These are phyloP conservation scores for Eolophus roseicapilla DNA, from an alignment of 2,113 vertebrate genomes.

Conservation along the genomic window DNA sequence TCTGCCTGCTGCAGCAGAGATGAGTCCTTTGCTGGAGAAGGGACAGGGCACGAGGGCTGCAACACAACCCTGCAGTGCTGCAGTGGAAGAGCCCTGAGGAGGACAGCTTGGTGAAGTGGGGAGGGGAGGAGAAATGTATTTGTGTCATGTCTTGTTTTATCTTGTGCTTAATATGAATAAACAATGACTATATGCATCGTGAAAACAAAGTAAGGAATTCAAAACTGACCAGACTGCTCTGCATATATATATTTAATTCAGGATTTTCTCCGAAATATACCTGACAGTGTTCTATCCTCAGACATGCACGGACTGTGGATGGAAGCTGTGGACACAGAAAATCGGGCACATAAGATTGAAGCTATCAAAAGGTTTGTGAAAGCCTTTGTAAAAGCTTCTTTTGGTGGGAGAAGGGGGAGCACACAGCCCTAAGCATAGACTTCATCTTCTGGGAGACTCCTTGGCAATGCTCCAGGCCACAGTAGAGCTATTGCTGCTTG, in stretches of 20 bases:
- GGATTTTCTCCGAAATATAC: constrained; percentile 84
- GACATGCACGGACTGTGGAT: constrained; percentile 81
- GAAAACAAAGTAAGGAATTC: constrained; percentile 23
- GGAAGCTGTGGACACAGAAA: constrained; percentile 74
- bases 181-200: constrained; percentile 37
- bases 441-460: background rate
- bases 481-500: background rate
- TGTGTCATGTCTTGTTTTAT: background rate
- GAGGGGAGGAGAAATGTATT: background rate
- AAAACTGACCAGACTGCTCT: constrained; percentile 68
- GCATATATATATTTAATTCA: constrained; percentile 75
- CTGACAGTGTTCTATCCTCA: constrained; percentile 81
- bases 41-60: background rate
- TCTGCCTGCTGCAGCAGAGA: background rate
- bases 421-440: background rate
- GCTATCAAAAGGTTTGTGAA: constrained; percentile 72
- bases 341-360: constrained; percentile 66
- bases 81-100: background rate
- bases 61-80: background rate
- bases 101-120: background rate
- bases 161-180: constrained; percentile 12
- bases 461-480: background rate
- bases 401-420: background rate
- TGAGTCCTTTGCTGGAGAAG: background rate
- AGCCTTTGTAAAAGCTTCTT: background rate